Evolutionary conservation across 2,888 invertebrate species (phyloP), one percentile per base, ranked within the genome.

Genomic region (Pachycephus smyrnensis): DNA sequence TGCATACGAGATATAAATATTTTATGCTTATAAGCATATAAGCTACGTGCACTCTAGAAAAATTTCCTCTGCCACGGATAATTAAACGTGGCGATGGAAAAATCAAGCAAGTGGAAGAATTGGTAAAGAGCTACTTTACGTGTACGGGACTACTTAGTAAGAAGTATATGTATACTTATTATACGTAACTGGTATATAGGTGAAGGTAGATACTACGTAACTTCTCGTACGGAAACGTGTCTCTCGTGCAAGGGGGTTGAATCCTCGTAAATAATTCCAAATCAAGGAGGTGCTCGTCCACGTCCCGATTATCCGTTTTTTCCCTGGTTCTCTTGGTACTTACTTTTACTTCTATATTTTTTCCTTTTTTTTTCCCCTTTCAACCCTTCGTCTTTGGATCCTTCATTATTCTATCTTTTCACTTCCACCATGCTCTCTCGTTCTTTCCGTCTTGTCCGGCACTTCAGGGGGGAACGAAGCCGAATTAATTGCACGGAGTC

Each of bases 401-500:
- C 15, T 37, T 69, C 37, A n/a, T 68, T 68, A 33, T 71, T 73
- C 37, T 71, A 76, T 76, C 71, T 71, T 69, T 69, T 76, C 71
- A 36, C 30, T 69, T 76, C 37, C 31, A 71, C 35, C 73, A 75
- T 37, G 74, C 73, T 69, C 69, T 12, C 68, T 12, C 23, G 36
- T 36, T 55, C 11, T 71, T 55, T 80, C 73, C 35, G n/a, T 12
- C 73, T 55, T 9, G n/a, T 69, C 71, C 75, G 31, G 30, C 31
- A 15, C 71, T 30, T 32, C 31, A 30, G 32, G 11, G 30, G 30
- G 36, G 78, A 81, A 80, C 82, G 83, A 85, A 84, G 79, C 83
- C 82, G 82, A 83, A 88, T 88, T 88, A 89, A 89, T 89, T 88
- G 88, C 83, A 80, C 75, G 76, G 75, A 84, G 86, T 88, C 88